phyloP scores from a whole-genome alignment of 2,113 vertebrate genomes.

The Pycnonotus jocosus region DNA sequence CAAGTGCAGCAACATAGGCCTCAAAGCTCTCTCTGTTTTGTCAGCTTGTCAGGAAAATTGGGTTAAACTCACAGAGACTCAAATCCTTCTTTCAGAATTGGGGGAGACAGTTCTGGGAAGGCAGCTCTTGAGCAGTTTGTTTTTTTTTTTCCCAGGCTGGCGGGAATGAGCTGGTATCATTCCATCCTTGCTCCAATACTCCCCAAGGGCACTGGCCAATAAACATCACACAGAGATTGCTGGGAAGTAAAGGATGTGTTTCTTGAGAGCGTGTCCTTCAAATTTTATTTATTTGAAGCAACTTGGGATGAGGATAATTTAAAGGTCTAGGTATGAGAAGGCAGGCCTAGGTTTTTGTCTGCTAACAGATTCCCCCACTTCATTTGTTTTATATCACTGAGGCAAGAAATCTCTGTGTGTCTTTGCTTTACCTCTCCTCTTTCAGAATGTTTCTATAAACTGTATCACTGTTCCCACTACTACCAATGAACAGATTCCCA shows the following conservation, averaged over 20 bases:
- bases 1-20: not conserved
- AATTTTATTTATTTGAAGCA: not conserved
- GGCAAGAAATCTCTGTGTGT: not conserved
- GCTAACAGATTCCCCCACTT: not conserved
- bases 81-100: not conserved
- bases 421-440: not conserved
- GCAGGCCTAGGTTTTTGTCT: not conserved
- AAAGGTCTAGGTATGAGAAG: not conserved
- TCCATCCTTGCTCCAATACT: not conserved
- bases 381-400: not conserved
- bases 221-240: not conserved
- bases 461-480: not conserved
- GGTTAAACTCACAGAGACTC: not conserved
- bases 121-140: not conserved
- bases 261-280: not conserved
- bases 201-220: not conserved
- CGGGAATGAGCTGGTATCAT: not conserved
- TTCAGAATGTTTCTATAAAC: not conserved
- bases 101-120: not conserved
- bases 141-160: not conserved
- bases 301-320: not conserved
- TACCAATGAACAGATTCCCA: not conserved
- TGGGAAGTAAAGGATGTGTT: not conserved
- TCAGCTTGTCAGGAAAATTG: not conserved
- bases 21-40: not conserved